Evolutionary conservation across 2,888 invertebrate genomes (phyloP), one percentile per base, ranked within the genome.

Genomic region (Sphaerophoria rueppellii): DNA sequence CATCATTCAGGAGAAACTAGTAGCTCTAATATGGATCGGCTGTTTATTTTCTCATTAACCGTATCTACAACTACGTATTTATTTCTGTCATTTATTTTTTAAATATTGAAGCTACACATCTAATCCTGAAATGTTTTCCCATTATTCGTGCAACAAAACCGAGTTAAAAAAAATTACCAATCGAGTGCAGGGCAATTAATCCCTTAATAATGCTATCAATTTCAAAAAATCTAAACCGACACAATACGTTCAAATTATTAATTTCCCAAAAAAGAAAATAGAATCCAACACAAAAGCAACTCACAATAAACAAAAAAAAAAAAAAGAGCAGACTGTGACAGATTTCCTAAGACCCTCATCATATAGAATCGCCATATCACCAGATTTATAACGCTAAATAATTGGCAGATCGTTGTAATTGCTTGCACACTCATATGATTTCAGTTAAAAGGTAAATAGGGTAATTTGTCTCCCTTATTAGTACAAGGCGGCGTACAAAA

Each of bases 391-490:
- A 81, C 76, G 65, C 85, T 55, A 85, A 85, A 85, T 85, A 85
- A 85, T 85, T 85, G 85, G 73, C 85, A 85, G 85, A 85, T 85
- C 76, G 76, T 81, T 77, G 76, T 85, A 85, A 85, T 85, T 85
- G 85, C 81, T 73, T 81, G 76, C 81, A 65, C 81, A 81, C 81
- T 81, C 85, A 71, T 85, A 76, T 85, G 85, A 85, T 76, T 69
- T 76, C 81, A 85, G 85, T 85, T 85, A 81, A 58, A 67, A 85
- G 85, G 76, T 81, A 85, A 85, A 81, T 85, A 85, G 85, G 81
- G 85, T 85, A 85, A 85, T 85, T 85, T 85, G 85, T 85, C 85
- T 69, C 85, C 85, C 85, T 77, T 81, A 85, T 85, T 85, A 77
- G 73, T 85, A 24, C 24, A 24, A 1, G 24, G 48, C 32, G 70